Evolutionary conservation across 2,797 vertebrate species (phyloP).

Genomic region (Arnoldichthys spilopterus): DNA sequence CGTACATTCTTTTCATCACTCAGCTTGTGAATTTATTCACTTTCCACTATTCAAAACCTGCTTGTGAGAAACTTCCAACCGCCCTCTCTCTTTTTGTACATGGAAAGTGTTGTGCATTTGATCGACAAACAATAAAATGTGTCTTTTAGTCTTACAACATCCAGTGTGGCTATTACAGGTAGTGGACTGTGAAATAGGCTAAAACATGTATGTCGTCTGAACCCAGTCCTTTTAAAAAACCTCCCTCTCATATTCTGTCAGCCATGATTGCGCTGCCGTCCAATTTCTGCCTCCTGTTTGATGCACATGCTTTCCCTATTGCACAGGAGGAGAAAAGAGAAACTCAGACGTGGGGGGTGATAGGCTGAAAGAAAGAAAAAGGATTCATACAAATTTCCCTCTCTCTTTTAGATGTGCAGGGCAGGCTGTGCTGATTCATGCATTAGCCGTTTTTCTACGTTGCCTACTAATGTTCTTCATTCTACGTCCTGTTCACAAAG

Average conservation of each 20-base stretch:
- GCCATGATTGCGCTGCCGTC: not conserved
- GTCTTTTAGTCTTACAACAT: not conserved
- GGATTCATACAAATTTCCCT: slow-evolving; percentile 24
- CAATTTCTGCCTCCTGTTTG: not conserved
- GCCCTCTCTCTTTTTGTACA: not conserved
- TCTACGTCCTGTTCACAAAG: slow-evolving; percentile 5
- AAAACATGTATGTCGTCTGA: not conserved
- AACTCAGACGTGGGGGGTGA: not conserved
- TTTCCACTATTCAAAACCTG: not conserved
- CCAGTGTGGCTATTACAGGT: not conserved
- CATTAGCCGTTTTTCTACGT: not conserved
- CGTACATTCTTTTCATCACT: not conserved
- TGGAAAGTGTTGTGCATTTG: not conserved
- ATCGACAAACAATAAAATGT: not conserved
- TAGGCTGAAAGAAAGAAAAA: not conserved
- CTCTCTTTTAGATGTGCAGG: not conserved
- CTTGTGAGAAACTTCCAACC: not conserved
- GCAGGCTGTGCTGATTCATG: slow-evolving; percentile 8
- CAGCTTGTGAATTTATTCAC: not conserved
- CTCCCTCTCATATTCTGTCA: not conserved
- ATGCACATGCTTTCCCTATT: not conserved
- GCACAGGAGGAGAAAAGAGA: slow-evolving; percentile 4
- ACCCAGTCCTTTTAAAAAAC: not conserved
- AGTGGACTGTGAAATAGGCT: not conserved
- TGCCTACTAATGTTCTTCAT: not conserved